Conservation (phyloP, 2,113 vertebrate species). For the Gasterosteus nipponicus region DNA sequence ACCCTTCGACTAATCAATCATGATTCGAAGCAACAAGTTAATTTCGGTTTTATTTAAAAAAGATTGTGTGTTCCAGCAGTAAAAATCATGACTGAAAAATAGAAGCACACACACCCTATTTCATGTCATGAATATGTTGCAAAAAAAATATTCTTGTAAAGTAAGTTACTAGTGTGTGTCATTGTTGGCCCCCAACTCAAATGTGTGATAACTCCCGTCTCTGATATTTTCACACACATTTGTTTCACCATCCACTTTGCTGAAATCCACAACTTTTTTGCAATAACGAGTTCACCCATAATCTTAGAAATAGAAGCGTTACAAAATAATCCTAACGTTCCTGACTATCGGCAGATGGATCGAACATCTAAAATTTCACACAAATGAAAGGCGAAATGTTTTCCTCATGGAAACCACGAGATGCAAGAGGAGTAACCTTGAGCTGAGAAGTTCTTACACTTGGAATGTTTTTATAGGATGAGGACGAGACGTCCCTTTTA, state of each 20-base stretch:
- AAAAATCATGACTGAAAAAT: neutral
- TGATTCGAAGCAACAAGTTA: neutral
- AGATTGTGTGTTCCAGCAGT: neutral
- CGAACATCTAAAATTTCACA: neutral
- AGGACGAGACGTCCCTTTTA: neutral
- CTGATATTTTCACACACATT: neutral
- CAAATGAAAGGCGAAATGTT: neutral
- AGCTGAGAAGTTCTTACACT: neutral
- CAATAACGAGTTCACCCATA: neutral
- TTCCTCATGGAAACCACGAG: neutral
- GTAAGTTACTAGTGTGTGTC: neutral
- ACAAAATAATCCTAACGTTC: neutral
- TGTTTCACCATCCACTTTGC: neutral
- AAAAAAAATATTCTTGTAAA: neutral
- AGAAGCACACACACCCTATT: neutral
- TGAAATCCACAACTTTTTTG: neutral
- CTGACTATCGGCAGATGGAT: neutral
- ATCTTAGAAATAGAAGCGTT: neutral
- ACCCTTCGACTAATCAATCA: neutral
- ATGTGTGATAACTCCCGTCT: neutral
- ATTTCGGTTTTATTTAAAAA: slow-evolving; percentile 24
- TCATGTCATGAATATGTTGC: neutral
- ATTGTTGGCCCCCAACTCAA: neutral
- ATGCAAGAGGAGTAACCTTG: neutral
- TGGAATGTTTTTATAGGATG: neutral